These are phyloP conservation scores for Anoplophora glabripennis DNA, from an alignment of 1,140 invertebrate species.

Conservation along the genomic window DNA sequence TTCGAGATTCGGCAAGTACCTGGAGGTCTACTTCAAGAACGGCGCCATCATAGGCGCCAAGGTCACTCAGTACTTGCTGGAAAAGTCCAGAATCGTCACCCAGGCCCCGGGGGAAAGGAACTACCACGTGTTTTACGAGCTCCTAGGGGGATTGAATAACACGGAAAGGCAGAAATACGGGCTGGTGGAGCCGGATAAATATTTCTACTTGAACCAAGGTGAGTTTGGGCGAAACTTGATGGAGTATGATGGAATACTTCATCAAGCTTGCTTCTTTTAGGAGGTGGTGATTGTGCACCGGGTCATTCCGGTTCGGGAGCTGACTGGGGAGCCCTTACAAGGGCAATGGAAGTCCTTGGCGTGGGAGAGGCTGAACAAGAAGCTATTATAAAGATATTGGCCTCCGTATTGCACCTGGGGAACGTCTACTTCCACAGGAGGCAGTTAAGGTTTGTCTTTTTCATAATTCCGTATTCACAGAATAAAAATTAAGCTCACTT, in stretches of 20 bases:
- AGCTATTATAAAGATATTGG: constrained; percentile 87
- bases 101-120: constrained; percentile 94
- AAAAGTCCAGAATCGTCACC: constrained; percentile 96
- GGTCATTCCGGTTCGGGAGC: constrained; percentile 80
- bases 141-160: constrained; percentile 82
- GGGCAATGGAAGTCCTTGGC: constrained; percentile 93
- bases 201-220: constrained; percentile 96
- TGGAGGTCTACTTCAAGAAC: constrained; percentile 94
- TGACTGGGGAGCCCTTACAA: constrained; percentile 84
- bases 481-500: too few species aligned
- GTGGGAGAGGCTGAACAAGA: constrained; percentile 90
- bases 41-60: constrained; percentile 91
- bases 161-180: constrained; percentile 88
- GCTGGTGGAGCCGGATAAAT: constrained; percentile 87
- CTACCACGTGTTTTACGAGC: constrained; percentile 98
- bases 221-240: neutral
- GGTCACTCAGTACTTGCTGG: constrained; percentile 93
- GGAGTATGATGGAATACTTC: neutral
- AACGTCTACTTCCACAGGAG: constrained; percentile 95
- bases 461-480: too few species aligned
- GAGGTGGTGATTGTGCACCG: constrained; percentile 55
- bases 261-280: constrained; percentile 4
- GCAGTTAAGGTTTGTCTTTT: constrained; percentile 44
- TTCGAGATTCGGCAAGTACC: constrained; percentile 89
- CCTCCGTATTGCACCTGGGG: constrained; percentile 88